These are phyloP conservation scores for Schizotus pectinicornis DNA, from an alignment of 2,888 invertebrate genomes.

Conservation along the genomic window DNA sequence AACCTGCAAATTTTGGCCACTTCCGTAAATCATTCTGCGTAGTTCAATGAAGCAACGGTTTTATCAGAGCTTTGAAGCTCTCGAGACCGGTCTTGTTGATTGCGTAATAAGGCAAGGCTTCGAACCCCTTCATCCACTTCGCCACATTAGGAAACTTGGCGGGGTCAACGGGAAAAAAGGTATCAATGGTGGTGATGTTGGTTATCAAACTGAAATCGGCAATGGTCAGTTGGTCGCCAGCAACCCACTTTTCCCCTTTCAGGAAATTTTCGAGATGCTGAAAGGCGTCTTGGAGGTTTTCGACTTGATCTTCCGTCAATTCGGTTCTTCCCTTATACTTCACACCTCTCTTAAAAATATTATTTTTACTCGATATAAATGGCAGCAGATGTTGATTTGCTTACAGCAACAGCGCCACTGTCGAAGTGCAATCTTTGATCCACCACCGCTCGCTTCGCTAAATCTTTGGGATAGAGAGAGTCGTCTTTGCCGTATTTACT, in stretches of 20 bases:
- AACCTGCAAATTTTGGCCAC: no score
- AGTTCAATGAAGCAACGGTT: not conserved
- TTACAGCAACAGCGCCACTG: constrained; percentile 55
- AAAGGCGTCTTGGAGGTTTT: constrained; percentile 35
- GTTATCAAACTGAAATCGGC: constrained; percentile 24
- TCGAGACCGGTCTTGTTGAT: constrained; percentile 9
- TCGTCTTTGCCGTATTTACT: constrained; percentile 23
- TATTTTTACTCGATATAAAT: no score
- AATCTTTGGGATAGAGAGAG: constrained; percentile 60
- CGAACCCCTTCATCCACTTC: constrained; percentile 7
- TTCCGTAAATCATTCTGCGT: not conserved
- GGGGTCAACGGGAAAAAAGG: constrained; percentile 11
- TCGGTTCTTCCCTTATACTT: not conserved
- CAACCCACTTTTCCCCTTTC: constrained; percentile 23
- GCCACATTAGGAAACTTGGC: constrained; percentile 20
- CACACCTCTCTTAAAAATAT: not conserved
- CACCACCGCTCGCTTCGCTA: constrained; percentile 58
- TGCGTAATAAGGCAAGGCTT: constrained; percentile 12
- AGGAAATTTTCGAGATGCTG: constrained; percentile 46
- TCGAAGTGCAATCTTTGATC: constrained; percentile 62
- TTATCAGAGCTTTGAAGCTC: constrained; percentile 2
- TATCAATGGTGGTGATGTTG: constrained; percentile 11
- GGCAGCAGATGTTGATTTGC: not conserved
- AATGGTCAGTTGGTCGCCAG: constrained; percentile 17
- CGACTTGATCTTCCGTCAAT: constrained; percentile 4